Conservation (phyloP, 2,888 invertebrate genomes). For the Melanargia galathea region DNA sequence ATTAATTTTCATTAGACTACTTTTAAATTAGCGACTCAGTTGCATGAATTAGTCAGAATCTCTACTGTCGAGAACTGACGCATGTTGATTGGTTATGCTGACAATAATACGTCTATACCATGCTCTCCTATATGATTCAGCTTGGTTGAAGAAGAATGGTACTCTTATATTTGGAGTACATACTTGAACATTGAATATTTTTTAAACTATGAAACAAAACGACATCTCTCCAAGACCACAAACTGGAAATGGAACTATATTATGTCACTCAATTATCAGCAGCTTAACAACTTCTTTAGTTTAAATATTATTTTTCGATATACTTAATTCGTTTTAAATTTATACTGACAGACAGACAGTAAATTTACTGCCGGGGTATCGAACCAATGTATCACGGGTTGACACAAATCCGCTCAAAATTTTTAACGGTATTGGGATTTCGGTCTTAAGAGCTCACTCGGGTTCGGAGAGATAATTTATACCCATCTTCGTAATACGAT, state of each 20-base stretch:
- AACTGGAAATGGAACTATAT: constrained; percentile 17
- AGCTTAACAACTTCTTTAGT: constrained; percentile 27
- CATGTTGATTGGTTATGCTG: not conserved
- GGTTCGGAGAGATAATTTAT: constrained; percentile 63
- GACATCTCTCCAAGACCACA: constrained; percentile 4
- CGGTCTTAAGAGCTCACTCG: constrained; percentile 53
- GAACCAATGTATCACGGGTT: constrained; percentile 64
- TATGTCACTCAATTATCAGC: constrained; percentile 16
- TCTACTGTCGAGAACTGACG: not conserved
- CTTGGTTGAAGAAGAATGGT: too few relatives aligned
- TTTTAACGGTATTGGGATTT: constrained; percentile 72
- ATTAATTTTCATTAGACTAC: constrained; percentile 27
- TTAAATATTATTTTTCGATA: constrained; percentile 25
- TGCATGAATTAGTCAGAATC: not conserved
- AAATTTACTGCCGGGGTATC: constrained; percentile 42
- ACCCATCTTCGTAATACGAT: constrained; percentile 58
- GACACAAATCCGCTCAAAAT: constrained; percentile 77
- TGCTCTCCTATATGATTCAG: too few relatives aligned
- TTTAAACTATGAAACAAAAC: too few relatives aligned
- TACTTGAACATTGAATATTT: too few relatives aligned
- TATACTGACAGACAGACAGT: constrained; percentile 36
- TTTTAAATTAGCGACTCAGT: constrained; percentile 12
- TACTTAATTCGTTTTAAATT: constrained; percentile 31
- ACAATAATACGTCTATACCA: not conserved
- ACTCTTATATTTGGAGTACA: too few relatives aligned